A percentile compares a stretch with the other conserved stretches of the same genome.
These are phyloP conservation scores for Cavia aperea DNA, from an alignment of 2,113 vertebrate species.

Conservation along the genomic window DNA sequence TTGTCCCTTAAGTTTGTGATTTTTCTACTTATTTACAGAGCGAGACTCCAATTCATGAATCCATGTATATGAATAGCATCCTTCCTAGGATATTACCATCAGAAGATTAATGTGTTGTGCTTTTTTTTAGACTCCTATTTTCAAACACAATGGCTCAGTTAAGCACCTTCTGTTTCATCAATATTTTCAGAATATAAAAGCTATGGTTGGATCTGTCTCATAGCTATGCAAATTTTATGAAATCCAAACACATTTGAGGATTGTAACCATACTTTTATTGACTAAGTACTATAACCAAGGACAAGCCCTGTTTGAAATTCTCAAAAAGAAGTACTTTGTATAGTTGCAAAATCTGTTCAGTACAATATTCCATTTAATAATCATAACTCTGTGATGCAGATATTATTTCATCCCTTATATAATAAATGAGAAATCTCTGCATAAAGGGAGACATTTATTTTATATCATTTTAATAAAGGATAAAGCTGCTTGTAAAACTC, in stretches of 20 bases:
- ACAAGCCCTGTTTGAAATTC: conserved; percentile 10
- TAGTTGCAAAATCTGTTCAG: conserved; percentile 30
- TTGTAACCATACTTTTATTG: conserved; percentile 48
- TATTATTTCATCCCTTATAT: background rate
- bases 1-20: background rate
- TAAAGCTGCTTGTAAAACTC: background rate
- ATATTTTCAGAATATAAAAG: conserved; percentile 45
- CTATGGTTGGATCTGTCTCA: background rate
- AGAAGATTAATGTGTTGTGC: conserved; percentile 22
- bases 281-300: conserved; percentile 13
- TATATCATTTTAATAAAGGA: background rate
- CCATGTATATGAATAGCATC: background rate
- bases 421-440: background rate
- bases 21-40: background rate
- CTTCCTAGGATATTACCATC: background rate
- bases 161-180: conserved; percentile 43
- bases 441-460: background rate
- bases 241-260: conserved; percentile 56
- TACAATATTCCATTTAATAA: conserved; percentile 16
- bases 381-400: background rate
- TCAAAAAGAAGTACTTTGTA: background rate
- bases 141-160: conserved; percentile 21
- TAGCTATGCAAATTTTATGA: conserved; percentile 53
- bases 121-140: conserved; percentile 10
- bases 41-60: background rate